Conservation (phyloP, 2,888 invertebrate species). For the Oxycera nigricornis region DNA sequence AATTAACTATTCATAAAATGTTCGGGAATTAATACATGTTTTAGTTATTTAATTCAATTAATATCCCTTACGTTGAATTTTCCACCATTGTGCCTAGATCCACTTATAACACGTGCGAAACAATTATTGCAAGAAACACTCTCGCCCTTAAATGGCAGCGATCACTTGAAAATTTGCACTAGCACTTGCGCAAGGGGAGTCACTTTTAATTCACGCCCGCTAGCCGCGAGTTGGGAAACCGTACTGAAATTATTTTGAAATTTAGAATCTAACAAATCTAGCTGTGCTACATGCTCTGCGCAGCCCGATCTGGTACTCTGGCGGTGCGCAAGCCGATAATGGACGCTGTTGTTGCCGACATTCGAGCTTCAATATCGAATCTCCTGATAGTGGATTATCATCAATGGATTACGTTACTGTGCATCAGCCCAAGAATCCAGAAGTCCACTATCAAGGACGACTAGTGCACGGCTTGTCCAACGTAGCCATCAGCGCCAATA, state of each 20-base stretch:
- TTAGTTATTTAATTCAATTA: background rate
- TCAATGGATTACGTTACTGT: background rate
- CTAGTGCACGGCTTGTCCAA: background rate
- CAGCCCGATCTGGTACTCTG: background rate
- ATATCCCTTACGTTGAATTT: background rate
- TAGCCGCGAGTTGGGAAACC: background rate
- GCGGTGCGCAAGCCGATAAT: background rate
- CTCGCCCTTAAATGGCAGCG: background rate
- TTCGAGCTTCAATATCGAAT: background rate
- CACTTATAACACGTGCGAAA: background rate
- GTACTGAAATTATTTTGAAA: background rate
- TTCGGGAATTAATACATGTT: background rate
- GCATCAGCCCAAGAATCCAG: background rate
- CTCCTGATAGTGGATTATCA: background rate
- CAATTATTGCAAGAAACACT: background rate
- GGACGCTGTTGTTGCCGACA: background rate
- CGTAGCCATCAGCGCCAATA: no score
- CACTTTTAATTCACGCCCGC: background rate
- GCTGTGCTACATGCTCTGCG: background rate
- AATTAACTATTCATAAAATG: no score
- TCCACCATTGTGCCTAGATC: background rate
- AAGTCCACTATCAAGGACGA: conserved; percentile 15
- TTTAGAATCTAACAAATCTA: background rate
- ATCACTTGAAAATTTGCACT: background rate
- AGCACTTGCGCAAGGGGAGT: background rate